Evolutionary conservation across 2,888 invertebrate species (phyloP).

Genomic region (Campopleginae sp.): DNA sequence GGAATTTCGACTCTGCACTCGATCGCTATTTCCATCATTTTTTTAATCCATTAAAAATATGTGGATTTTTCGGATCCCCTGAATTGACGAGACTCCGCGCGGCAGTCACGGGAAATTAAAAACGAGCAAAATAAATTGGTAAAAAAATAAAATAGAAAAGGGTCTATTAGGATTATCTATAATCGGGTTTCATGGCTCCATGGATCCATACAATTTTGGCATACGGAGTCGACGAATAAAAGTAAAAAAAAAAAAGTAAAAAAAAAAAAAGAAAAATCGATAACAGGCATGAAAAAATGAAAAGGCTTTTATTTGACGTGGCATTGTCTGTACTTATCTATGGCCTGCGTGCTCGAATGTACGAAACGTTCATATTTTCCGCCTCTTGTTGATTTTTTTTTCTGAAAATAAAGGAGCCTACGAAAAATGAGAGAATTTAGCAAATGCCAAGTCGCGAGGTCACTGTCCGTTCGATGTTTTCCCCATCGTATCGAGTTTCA

Average conservation of each 20-base stretch:
- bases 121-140: constrained; percentile 23
- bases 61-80: not conserved
- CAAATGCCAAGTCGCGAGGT: not conserved
- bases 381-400: not conserved
- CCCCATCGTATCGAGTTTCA: not conserved
- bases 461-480: not conserved
- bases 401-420: not conserved
- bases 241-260: too few species aligned
- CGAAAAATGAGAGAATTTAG: not conserved
- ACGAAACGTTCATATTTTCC: not conserved
- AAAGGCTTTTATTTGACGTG: constrained; percentile 30
- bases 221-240: not conserved
- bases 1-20: not conserved
- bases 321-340: constrained; percentile 18
- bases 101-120: constrained; percentile 11
- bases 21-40: constrained; percentile 22
- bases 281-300: constrained; percentile 17
- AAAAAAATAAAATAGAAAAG: constrained; percentile 27
- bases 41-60: constrained; percentile 16
- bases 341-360: not conserved
- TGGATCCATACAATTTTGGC: constrained; percentile 29
- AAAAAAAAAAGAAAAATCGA: constrained; percentile 5
- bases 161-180: constrained; percentile 52
- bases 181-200: constrained; percentile 50
- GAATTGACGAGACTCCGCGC: not conserved